Evolutionary conservation across 2,113 vertebrate genomes (phyloP), one percentile per base, ranked within the genome.

Genomic region (Edolisoma coerulescens): DNA sequence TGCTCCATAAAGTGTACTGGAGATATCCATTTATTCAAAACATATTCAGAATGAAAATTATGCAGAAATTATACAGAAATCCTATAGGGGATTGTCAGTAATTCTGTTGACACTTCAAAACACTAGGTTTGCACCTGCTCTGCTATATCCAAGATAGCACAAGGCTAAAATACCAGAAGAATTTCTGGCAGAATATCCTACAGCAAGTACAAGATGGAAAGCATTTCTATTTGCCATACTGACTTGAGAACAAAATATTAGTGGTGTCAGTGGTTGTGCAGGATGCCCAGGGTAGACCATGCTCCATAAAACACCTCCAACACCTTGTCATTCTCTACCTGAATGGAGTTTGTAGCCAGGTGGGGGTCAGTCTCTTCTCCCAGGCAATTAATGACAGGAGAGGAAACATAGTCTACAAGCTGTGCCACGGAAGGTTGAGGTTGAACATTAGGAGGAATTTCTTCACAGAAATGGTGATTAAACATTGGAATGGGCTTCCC

Each of bases 281-380:
- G 32, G 52, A 49, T 47, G 32, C 7, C 26, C 47, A 70, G 26
- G 19, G 33, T 17, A 63, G 52, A 54, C 10, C 7, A 5, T 1
- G 1, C 44, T 42, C 23, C 8, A 2, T 42, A 33, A 47, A 91
- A 68, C 33, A 22, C 6, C 2, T 3, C 9, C 26, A 75, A 41
- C 6, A 41, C 6, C 17, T 65, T 23, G 11, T 50, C 59, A 33
- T 19, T 42, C 26, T 37, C 35, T 33, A 3, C 7, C 42, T 23
- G 37, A 57, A 22, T 4, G 13, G 16, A 37, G 8, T 5, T 12
- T 39, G 23, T 22, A 33, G n/a, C 14, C 42, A 28, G 68, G 3
- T 50, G 32, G 26, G 10, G 4, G 15, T 37, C 0, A 0, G 14
- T 35, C 5, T 37, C 19, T 44, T 73, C 17, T 50, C 50, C 42